Evolutionary conservation across 1,140 invertebrate genomes (phyloP).

Genomic region (Micrasema longulum): DNA sequence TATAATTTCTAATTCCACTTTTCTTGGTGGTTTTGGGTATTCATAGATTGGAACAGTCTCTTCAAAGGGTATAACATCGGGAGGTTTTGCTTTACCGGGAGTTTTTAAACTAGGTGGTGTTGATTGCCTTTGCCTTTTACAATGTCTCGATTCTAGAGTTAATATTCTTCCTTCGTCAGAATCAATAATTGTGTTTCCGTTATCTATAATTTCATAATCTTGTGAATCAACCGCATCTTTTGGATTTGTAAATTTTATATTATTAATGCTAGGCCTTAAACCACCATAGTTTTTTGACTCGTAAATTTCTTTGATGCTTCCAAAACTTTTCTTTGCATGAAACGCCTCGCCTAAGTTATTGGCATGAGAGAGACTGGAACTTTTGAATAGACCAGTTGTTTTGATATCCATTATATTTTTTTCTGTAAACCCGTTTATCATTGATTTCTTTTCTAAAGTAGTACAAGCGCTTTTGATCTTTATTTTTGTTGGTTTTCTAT

Average conservation of each 20-base stretch:
- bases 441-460: slow-evolving; percentile 59
- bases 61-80: slow-evolving; percentile 74
- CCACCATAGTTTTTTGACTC: slow-evolving; percentile 69
- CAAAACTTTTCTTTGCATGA: slow-evolving; percentile 68
- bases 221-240: slow-evolving; percentile 42
- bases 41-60: slow-evolving; percentile 69
- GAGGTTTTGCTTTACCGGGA: slow-evolving; percentile 66
- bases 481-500: slow-evolving; percentile 80
- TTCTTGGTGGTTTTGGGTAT: slow-evolving; percentile 69
- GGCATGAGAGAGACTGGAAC: slow-evolving; percentile 57
- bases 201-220: slow-evolving; percentile 53
- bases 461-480: slow-evolving; percentile 55
- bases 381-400: slow-evolving; percentile 73
- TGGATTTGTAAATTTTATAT: slow-evolving; percentile 54
- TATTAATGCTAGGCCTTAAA: slow-evolving; percentile 57
- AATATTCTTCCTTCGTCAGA: slow-evolving; percentile 70
- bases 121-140: slow-evolving; percentile 73
- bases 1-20: slow-evolving; percentile 61
- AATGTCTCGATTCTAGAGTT: slow-evolving; percentile 75
- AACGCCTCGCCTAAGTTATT: slow-evolving; percentile 54
- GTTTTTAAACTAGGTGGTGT: slow-evolving; percentile 66
- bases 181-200: slow-evolving; percentile 39
- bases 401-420: slow-evolving; percentile 44
- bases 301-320: slow-evolving; percentile 79
- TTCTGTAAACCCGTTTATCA: slow-evolving; percentile 37